Base-by-base conservation (phyloP, 2,888 invertebrate species). In the Limnephilus rhombicus region DNA sequence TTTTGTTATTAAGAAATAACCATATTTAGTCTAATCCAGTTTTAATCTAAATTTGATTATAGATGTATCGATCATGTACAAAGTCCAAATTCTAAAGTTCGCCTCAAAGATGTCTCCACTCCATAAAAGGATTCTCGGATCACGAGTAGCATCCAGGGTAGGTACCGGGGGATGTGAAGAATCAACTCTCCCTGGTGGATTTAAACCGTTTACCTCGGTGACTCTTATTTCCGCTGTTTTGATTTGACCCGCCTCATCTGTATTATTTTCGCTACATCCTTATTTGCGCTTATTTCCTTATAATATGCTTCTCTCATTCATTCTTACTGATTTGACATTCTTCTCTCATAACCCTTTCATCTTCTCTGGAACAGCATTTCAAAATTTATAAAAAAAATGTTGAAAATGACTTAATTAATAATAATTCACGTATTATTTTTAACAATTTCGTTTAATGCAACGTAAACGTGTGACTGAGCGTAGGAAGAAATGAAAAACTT, bases 221-320 rank as follows among this genome's bases (percentile, higher is more conserved):
- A 83, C n/a, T 85, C 29, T 85, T 45, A 45, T n/a, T 85, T 85
- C 41, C 85, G 85, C 85, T 85, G 31, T 85, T 85, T 85, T 85
- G 85, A 85, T 85, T 85, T 45, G 41, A 18, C 85, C 41, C 85
- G 18, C 9, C 41, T 11, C 24, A 7, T 45, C 85, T 9, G 41
- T 41, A 41, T 85, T 7, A 9, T 85, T 41, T 41, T 13, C 45
- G 41, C 31, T 45, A 18, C 85, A n/a, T 41, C 85, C 41, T 24
- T 41, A n/a, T 12, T 18, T 9, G 85, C 68, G 24, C 68, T 68
- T 9, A 41, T 68, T 68, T 68, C 68, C 68, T 68, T 41, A 41
- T 41, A 41, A 9, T 24, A 68, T 68, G 1, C 68, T 68, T 7
- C 68, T 68, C 24, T 68, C 24, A 68, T 68, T 24, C 68, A 18